These are phyloP conservation scores for Lasiommata megera DNA, from an alignment of 2,888 invertebrate species.

Conservation along the genomic window DNA sequence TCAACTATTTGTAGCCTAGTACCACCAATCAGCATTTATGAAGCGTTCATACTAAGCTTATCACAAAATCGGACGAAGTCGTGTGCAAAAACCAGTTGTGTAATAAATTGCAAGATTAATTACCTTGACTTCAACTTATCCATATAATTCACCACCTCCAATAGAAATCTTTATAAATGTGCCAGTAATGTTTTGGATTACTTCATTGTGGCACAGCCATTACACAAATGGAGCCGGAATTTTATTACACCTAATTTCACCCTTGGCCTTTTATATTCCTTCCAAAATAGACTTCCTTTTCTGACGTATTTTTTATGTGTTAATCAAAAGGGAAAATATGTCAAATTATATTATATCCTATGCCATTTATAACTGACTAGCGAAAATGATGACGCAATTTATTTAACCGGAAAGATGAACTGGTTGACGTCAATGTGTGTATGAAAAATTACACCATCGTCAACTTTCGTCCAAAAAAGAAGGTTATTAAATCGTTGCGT, in stretches of 20 bases:
- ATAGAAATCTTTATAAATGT: slow-evolving; percentile 20
- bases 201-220: slow-evolving; percentile 26
- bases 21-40: too few species aligned
- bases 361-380: slow-evolving; percentile 3
- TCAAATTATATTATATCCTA: slow-evolving; percentile 4
- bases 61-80: too few species aligned
- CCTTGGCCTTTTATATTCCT: slow-evolving; percentile 10
- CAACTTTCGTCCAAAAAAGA: neutral
- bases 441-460: neutral
- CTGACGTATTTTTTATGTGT: slow-evolving; percentile 1
- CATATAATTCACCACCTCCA: neutral
- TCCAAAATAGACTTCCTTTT: neutral
- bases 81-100: too few species aligned
- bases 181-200: slow-evolving; percentile 29
- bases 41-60: too few species aligned
- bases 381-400: slow-evolving; percentile 4
- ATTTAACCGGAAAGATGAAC: neutral
- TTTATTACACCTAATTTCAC: slow-evolving; percentile 26
- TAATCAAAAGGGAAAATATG: slow-evolving; percentile 9
- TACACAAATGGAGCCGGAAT: slow-evolving; percentile 24
- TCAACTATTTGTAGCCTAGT: too few species aligned
- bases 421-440: neutral
- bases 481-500: too few species aligned
- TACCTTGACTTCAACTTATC: too few species aligned
- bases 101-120: too few species aligned